Base-by-base conservation (phyloP, 2,113 vertebrate genomes). In the Centropristis striata region DNA sequence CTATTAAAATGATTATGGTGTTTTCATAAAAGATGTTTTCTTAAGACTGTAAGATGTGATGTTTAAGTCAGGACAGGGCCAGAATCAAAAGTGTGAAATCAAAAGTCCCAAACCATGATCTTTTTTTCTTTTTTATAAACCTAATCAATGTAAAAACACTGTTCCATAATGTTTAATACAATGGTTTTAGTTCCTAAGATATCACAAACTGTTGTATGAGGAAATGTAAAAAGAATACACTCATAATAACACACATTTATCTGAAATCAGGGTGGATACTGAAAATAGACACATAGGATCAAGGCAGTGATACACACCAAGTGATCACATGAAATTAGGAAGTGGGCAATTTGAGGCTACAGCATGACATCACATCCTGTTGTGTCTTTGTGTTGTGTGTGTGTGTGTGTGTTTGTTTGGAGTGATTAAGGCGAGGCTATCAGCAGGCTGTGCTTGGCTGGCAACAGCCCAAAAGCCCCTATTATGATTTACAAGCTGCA, bases 401-500 rank as follows among this genome's bases (percentile, higher is more conserved):
- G 84, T 85, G 80, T 90, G 50, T 66, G 46, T 57, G 59, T 81
- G 80, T 88, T 85, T 85, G 80, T 90, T 88, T 66, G 67, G 58
- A 41, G 28, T 80, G 78, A 89, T 89, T 90, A 86, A 83, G 70
- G 59, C 21, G 20, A 74, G 46, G 75, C 74, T 84, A 85, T 90
- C 82, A 84, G 86, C 46, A 37, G 74, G 80, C 41, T 78, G 69
- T 73, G 68, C 75, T 86, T 75, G 71, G 80, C 85, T 86, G 89
- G 88, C 84, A 84, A 42, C 42, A 39, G 65, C 79, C 86, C 86
- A 87, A 80, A 85, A 85, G 54, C 36, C 74, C 75, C 81, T 71
- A 78, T 90, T 83, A 88, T 89, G 86, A 93, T 89, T 91, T 90
- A 91, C 89, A 90, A 72, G 89, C 91, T 90, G 81, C 92, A 92